Base-by-base conservation (phyloP, 2,888 invertebrate genomes). In the Globia sparganii region DNA sequence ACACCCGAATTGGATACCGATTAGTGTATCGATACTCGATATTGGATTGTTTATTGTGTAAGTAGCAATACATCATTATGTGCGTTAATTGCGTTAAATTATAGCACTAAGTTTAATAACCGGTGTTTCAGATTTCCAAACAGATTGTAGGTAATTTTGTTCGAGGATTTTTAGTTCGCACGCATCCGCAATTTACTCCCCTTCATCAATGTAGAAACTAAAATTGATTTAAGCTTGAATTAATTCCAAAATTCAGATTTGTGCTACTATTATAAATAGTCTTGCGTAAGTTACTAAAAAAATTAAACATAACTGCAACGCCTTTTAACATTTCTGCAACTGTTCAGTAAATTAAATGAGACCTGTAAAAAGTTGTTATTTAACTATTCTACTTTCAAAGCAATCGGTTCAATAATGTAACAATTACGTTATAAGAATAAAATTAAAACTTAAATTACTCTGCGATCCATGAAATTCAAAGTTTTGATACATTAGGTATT, bases 21-120 rank as follows among this genome's bases (percentile, higher is more conserved):
- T 88, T 87, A 80, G 88, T 87, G 84, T 82, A 90, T 87, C 87
- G 86, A 87, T 83, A 85, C 77, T 74, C 53, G 59, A 64, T 81
- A 83, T 90, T 91, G 94, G 93, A 94, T 94, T 94, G 91, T 94
- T 95, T 88, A 92, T 94, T 94, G 92, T 92, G 96, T 96, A 93
- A 93, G 96, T 96, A 80, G 66, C 59, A 2, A 91, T 86, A 59
- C 69, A 77, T 80, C 43, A 82, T 83, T 80, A 79, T 76, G 58
- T 83, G 78, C 70, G 77, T 83, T 90, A 90, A 88, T 86, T 88
- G 80, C 70, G 53, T 81, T 83, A 71, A 87, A 85, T 88, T 88
- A 86, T 78, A 70, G 81, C 66, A 77, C 71, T 77, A 56, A 66
- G 75, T 76, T 80, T 83, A 87, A 85, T 81, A 76, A 81, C 86